Conservation (phyloP, 2,888 invertebrate genomes). For the Noctuana brunneofusca region DNA sequence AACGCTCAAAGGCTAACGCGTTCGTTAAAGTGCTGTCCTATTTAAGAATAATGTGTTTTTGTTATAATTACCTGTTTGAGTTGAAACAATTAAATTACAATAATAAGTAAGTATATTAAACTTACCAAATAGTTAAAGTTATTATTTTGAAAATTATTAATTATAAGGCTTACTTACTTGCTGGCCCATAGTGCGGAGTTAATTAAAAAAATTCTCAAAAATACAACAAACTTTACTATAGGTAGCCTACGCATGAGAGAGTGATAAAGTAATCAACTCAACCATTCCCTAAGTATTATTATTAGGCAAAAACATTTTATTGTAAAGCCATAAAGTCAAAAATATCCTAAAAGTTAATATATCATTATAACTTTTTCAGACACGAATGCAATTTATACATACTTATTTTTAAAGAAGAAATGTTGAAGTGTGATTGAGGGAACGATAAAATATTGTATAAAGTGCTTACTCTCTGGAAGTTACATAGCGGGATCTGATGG, state of each 20-base stretch:
- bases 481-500: conserved; percentile 33
- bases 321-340: neutral
- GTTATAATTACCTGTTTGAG: neutral
- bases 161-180: too few species aligned
- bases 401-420: neutral
- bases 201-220: too few species aligned
- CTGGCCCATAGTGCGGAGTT: too few species aligned
- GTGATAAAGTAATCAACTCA: too few species aligned
- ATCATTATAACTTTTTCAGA: neutral
- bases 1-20: neutral
- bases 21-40: neutral
- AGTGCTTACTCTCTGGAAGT: neutral
- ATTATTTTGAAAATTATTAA: too few species aligned
- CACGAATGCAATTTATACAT: neutral
- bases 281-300: too few species aligned
- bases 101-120: too few species aligned
- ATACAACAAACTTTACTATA: too few species aligned
- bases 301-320: too few species aligned
- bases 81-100: too few species aligned
- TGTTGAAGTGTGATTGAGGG: neutral
- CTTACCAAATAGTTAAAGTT: too few species aligned
- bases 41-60: neutral
- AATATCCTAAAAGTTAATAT: neutral
- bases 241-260: too few species aligned
- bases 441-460: conserved; percentile 23